phyloP scores from a whole-genome alignment of 1,140 invertebrate genomes.

The Vanessa atalanta region DNA sequence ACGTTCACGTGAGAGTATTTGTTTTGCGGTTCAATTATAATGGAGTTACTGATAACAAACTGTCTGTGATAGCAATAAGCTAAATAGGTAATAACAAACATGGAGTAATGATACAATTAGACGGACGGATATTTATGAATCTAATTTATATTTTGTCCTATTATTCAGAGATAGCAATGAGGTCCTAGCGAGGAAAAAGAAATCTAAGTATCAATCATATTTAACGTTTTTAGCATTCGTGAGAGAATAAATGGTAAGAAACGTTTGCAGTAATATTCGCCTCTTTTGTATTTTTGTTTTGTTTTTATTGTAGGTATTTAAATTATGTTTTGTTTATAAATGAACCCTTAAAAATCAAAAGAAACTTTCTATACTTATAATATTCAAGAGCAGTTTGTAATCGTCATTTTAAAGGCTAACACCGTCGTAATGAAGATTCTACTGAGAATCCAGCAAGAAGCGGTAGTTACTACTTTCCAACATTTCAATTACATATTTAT shows the following conservation, averaged over 20 bases:
- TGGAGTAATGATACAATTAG: constrained; percentile 37
- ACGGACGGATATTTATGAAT: constrained; percentile 38
- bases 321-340: background rate
- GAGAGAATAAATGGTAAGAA: constrained; percentile 23
- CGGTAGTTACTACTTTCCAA: no score
- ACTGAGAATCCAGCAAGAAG: no score
- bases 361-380: no score
- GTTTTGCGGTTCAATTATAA: constrained; percentile 43
- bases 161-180: constrained; percentile 38
- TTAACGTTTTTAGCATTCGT: constrained; percentile 33
- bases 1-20: constrained; percentile 36
- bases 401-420: no score
- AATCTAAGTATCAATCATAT: constrained; percentile 35
- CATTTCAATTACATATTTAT: no score
- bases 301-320: background rate
- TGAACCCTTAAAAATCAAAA: no score
- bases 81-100: constrained; percentile 39
- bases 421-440: no score
- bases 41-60: constrained; percentile 41
- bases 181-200: constrained; percentile 21
- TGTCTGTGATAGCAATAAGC: constrained; percentile 41
- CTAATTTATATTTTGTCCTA: constrained; percentile 36
- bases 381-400: no score
- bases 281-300: constrained; percentile 1
- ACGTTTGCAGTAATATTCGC: constrained; percentile 20